These are phyloP conservation scores for Mobula birostris DNA, from an alignment of 2,113 vertebrate species.

Conservation along the genomic window DNA sequence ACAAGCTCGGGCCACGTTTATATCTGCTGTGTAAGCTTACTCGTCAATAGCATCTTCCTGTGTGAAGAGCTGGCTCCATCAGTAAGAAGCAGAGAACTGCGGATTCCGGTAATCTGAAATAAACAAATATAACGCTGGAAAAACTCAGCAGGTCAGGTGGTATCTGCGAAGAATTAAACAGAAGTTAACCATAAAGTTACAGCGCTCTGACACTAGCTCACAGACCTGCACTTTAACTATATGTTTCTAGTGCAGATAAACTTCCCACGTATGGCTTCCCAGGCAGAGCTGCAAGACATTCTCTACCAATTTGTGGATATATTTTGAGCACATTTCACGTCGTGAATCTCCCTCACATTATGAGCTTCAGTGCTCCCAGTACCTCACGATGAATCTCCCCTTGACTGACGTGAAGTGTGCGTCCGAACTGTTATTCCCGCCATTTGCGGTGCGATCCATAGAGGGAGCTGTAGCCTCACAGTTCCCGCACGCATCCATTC, in stretches of 20 bases:
- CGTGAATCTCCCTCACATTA: not conserved
- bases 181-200: not conserved
- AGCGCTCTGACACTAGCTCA: not conserved
- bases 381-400: not conserved
- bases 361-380: not conserved
- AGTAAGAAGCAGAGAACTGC: not conserved
- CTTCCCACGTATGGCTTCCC: not conserved
- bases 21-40: not conserved
- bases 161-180: not conserved
- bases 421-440: too few species aligned
- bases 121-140: not conserved
- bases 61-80: too few species aligned
- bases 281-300: not conserved
- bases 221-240: not conserved
- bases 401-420: not conserved
- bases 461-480: slow-evolving; percentile 27
- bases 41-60: not conserved
- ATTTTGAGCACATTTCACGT: not conserved
- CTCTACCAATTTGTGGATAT: not conserved
- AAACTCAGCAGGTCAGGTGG: not conserved
- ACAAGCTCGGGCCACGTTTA: too few species aligned
- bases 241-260: not conserved
- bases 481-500: not conserved
- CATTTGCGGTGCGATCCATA: not conserved
- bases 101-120: not conserved